These are phyloP conservation scores for Pachydiplax longipennis DNA, from an alignment of 2,888 invertebrate species.

Conservation along the genomic window DNA sequence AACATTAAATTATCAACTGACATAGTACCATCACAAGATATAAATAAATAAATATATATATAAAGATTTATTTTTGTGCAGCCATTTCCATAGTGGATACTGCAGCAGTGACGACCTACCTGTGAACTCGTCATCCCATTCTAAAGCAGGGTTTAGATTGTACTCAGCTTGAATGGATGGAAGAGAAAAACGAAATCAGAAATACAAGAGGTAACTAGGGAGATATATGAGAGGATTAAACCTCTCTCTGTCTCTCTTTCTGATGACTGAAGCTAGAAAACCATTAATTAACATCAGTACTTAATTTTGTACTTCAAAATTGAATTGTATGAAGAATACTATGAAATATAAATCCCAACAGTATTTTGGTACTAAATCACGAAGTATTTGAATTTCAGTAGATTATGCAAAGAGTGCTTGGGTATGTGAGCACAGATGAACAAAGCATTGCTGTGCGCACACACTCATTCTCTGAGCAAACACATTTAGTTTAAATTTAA, in stretches of 20 bases:
- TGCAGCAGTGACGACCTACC: conserved; percentile 79
- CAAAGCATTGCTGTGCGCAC: not conserved
- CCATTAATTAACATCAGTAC: not conserved
- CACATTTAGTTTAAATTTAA: not conserved
- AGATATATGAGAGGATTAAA: conserved; percentile 9
- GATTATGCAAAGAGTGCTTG: too few species aligned
- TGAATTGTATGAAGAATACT: too few species aligned
- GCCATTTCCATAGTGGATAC: conserved; percentile 13
- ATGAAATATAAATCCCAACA: too few species aligned
- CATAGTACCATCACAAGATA: not conserved
- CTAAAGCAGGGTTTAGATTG: conserved; percentile 99
- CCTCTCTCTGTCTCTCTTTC: not conserved
- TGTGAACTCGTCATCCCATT: conserved; percentile 99
- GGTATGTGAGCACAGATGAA: too few species aligned
- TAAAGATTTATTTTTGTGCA: conserved; percentile 25
- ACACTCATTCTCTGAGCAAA: not conserved
- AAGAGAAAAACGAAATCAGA: conserved; percentile 61
- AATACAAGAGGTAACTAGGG: conserved; percentile 15
- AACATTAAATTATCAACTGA: not conserved
- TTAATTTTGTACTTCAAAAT: not conserved
- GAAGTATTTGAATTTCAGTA: not conserved
- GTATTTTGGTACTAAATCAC: too few species aligned
- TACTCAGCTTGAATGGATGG: conserved; percentile 92
- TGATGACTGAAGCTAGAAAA: not conserved
- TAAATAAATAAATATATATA: not conserved